Percentiles rank a stretch among this genome's conserved stretches.
Evolutionary conservation across 2,797 vertebrate species (phyloP).

Genomic region (Peromyscus nudipes): DNA sequence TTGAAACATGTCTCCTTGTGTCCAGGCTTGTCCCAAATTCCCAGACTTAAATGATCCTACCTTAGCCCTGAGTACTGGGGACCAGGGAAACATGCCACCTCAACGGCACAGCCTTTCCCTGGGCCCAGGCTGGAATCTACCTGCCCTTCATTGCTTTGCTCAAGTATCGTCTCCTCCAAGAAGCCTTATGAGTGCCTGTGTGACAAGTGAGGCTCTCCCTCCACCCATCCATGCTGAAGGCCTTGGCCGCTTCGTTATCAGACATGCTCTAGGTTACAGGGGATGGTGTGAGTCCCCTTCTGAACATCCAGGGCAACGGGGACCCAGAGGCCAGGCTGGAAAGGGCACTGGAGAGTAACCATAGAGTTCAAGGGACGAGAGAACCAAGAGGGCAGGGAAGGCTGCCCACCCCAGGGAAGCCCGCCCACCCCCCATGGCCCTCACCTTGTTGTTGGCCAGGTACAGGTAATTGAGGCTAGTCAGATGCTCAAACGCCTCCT

Average conservation of each 20-base stretch:
- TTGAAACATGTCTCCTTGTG: background rate
- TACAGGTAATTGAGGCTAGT: slow-evolving; percentile 96
- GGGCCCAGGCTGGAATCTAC: background rate
- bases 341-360: background rate
- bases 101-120: background rate
- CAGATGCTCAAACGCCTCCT: slow-evolving; percentile 96
- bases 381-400: background rate
- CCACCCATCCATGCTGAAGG: background rate
- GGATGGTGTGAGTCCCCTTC: background rate
- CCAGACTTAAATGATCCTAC: background rate
- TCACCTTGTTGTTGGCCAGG: slow-evolving; percentile 97
- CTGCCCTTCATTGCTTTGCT: background rate
- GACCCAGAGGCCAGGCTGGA: background rate
- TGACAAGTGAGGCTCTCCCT: background rate
- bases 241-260: slow-evolving; percentile 4
- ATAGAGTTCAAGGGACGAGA: background rate
- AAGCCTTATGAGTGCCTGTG: background rate
- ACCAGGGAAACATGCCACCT: background rate
- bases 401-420: background rate
- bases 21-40: background rate
- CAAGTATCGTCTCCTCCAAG: background rate
- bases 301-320: background rate
- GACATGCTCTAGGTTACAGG: background rate
- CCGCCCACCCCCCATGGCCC: background rate
- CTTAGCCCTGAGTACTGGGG: background rate